A percentile compares a stretch with the other conserved stretches of the same genome.
These are phyloP conservation scores for Oryzaephilus surinamensis DNA, from an alignment of 1,140 invertebrate species.

Conservation along the genomic window DNA sequence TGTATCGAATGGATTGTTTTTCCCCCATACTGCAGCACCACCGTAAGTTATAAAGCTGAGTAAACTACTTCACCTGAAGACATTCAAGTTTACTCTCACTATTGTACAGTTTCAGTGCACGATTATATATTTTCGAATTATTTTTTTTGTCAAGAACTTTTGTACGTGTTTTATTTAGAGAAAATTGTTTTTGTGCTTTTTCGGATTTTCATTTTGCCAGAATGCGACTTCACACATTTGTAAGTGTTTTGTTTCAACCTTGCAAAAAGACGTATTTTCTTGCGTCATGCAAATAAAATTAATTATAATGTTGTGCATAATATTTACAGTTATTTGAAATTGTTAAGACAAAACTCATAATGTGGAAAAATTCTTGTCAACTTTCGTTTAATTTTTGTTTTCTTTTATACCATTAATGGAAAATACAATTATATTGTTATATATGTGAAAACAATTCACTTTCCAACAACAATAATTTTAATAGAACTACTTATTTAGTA, in stretches of 20 bases:
- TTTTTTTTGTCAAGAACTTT: conserved; percentile 8
- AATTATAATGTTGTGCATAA: background rate
- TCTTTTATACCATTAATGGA: too few relatives aligned
- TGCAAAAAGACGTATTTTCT: background rate
- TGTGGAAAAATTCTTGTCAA: too few relatives aligned
- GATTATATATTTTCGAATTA: too few relatives aligned
- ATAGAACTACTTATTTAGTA: too few relatives aligned
- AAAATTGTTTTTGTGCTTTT: conserved; percentile 9
- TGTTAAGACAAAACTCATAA: too few relatives aligned
- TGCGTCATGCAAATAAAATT: background rate
- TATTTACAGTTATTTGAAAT: conserved; percentile 1
- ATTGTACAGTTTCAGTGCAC: conserved; percentile 9
- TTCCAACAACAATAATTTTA: too few relatives aligned
- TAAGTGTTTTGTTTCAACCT: conserved; percentile 3
- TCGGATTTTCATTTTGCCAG: conserved; percentile 7
- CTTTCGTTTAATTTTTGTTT: too few relatives aligned
- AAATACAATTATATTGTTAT: too few relatives aligned
- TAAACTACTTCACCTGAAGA: conserved; percentile 7
- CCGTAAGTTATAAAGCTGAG: conserved; percentile 8
- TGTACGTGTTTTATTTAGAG: conserved; percentile 7
- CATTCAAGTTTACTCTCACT: conserved; percentile 10
- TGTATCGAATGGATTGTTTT: conserved; percentile 6
- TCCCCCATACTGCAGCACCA: conserved; percentile 4
- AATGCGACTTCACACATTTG: conserved; percentile 8
- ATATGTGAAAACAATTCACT: too few relatives aligned